A percentile compares a stretch with the other conserved stretches of the same genome.
These are phyloP conservation scores for Chaenogobius annularis DNA, from an alignment of 2,113 vertebrate species.

Conservation along the genomic window DNA sequence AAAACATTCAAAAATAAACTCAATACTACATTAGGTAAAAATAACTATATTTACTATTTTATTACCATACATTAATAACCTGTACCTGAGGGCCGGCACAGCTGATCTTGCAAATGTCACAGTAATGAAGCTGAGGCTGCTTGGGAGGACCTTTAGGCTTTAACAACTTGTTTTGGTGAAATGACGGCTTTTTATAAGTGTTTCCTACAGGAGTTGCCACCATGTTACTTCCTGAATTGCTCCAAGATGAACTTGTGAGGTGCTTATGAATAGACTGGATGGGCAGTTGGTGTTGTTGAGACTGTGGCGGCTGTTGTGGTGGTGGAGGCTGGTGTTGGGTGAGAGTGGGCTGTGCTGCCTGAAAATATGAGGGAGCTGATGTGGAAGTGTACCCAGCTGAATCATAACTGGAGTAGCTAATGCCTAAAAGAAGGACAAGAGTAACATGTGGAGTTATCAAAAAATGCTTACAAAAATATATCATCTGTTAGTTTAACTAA, in stretches of 20 bases:
- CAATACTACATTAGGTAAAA: background rate
- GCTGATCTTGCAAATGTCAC: slow-evolving; percentile 87
- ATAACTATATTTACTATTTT: background rate
- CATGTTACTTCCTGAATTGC: slow-evolving; percentile 67
- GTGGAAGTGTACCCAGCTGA: slow-evolving; percentile 66
- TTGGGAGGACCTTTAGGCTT: slow-evolving; percentile 77
- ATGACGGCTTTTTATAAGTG: slow-evolving; percentile 71
- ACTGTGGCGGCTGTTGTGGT: slow-evolving; percentile 54
- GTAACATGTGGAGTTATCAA: slow-evolving; percentile 2
- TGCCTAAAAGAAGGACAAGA: slow-evolving; percentile 60
- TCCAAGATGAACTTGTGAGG: slow-evolving; percentile 74
- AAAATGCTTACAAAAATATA: background rate
- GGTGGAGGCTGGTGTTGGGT: slow-evolving; percentile 65
- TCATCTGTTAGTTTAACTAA: slow-evolving; percentile 36
- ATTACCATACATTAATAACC: background rate
- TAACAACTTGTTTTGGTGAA: slow-evolving; percentile 73
- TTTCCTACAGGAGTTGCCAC: slow-evolving; percentile 52
- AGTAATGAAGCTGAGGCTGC: slow-evolving; percentile 82
- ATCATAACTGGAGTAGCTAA: slow-evolving; percentile 74
- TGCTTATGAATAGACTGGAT: slow-evolving; percentile 67
- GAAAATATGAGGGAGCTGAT: slow-evolving; percentile 72
- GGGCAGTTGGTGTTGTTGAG: slow-evolving; percentile 51
- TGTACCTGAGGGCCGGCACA: slow-evolving; percentile 86
- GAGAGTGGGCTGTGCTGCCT: slow-evolving; percentile 64
- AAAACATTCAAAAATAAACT: background rate